These are phyloP conservation scores for Drosophila watanabei DNA, from an alignment of 1,140 invertebrate genomes.

Conservation along the genomic window DNA sequence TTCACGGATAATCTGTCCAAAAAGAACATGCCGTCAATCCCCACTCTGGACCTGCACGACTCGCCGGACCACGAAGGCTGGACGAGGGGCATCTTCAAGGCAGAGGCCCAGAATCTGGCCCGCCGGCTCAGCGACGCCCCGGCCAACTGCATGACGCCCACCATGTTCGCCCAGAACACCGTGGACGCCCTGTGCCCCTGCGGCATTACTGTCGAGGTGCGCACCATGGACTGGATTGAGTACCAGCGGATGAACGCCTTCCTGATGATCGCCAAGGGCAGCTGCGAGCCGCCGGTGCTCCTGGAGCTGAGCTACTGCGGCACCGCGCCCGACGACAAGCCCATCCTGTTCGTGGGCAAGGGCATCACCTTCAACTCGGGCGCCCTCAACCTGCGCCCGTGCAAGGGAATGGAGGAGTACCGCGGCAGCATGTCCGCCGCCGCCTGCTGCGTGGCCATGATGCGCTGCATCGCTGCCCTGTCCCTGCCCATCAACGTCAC, in stretches of 20 bases:
- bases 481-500: constrained; percentile 91
- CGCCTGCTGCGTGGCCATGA: constrained; percentile 91
- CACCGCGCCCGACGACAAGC: constrained; percentile 85
- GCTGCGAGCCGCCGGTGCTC: constrained; percentile 91
- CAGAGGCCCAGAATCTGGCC: constrained; percentile 94
- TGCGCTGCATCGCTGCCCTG: constrained; percentile 90
- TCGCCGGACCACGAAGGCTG: constrained; percentile 87
- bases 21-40: constrained; percentile 85
- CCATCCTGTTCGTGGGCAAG: constrained; percentile 91
- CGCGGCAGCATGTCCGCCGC: constrained; percentile 96
- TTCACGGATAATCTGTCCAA: constrained; percentile 89
- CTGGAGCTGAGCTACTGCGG: constrained; percentile 89
- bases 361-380: constrained; percentile 95
- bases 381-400: constrained; percentile 93
- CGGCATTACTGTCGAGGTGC: constrained; percentile 88
- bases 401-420: constrained; percentile 92
- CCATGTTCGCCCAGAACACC: constrained; percentile 90
- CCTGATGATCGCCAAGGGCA: constrained; percentile 92
- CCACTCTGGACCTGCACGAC: constrained; percentile 86
- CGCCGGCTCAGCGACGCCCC: constrained; percentile 92
- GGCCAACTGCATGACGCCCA: constrained; percentile 94
- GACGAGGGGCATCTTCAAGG: constrained; percentile 90
- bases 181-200: constrained; percentile 86
- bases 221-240: constrained; percentile 90
- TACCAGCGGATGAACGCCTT: constrained; percentile 91